phyloP scores from a whole-genome alignment of 2,113 vertebrate species.

The Tenebrosternarchus preto region DNA sequence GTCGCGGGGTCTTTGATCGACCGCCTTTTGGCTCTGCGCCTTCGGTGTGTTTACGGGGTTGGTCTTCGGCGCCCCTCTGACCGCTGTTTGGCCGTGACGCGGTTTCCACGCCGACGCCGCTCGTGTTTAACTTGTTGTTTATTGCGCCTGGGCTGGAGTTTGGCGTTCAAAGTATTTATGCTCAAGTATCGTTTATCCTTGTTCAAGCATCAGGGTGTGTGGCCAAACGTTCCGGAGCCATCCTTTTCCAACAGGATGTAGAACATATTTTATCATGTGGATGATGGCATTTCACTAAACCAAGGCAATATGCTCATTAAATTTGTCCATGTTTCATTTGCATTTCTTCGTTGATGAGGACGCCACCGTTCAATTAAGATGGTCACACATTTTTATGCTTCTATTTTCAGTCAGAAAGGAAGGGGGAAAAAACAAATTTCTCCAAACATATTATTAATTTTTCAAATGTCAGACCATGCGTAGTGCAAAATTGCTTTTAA shows the following conservation, averaged over 20 bases:
- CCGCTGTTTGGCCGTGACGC: background rate
- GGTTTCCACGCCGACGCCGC: background rate
- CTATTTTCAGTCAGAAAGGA: background rate
- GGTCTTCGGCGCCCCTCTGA: background rate
- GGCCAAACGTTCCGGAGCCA: slow-evolving; percentile 11
- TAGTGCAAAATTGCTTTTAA: slow-evolving; percentile 9
- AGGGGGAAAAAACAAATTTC: slow-evolving; percentile 1
- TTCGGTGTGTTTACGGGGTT: slow-evolving; percentile 26
- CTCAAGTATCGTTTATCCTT: background rate
- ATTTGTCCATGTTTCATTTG: background rate
- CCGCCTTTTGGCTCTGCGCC: slow-evolving; percentile 25
- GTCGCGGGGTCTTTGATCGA: slow-evolving; percentile 9
- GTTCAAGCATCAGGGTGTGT: background rate
- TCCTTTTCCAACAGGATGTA: slow-evolving; percentile 2
- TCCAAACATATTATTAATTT: slow-evolving; percentile 20
- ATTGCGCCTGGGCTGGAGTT: background rate
- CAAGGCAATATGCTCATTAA: background rate
- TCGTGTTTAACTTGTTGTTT: slow-evolving; percentile 25
- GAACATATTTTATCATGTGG: slow-evolving; percentile 5
- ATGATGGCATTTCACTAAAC: background rate
- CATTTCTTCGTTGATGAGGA: background rate
- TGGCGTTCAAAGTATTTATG: background rate
- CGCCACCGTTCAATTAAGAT: background rate
- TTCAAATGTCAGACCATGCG: background rate
- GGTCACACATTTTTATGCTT: background rate